Evolutionary conservation across 2,888 invertebrate genomes (phyloP).

Genomic region (Isoperla grammatica): DNA sequence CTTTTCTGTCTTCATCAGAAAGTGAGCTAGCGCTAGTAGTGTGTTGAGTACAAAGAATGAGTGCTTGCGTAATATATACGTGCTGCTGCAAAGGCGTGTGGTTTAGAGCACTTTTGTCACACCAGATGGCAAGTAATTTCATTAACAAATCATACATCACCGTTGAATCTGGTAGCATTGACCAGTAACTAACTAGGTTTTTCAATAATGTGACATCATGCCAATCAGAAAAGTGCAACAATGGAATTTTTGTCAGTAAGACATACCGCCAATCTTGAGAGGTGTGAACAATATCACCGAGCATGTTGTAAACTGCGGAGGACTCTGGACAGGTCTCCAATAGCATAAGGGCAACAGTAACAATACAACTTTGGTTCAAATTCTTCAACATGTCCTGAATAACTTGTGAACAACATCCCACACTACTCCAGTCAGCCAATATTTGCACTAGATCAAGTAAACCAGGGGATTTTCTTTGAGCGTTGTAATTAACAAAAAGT

Average conservation of each 20-base stretch:
- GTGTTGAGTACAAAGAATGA: constrained; percentile 46
- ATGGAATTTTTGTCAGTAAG: constrained; percentile 55
- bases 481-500: constrained; percentile 53
- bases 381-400: constrained; percentile 49
- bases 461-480: constrained; percentile 44
- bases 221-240: constrained; percentile 49
- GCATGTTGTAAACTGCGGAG: constrained; percentile 45
- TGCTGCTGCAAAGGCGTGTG: constrained; percentile 64
- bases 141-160: constrained; percentile 46
- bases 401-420: constrained; percentile 34
- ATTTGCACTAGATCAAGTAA: constrained; percentile 51
- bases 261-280: constrained; percentile 61
- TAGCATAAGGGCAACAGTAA: constrained; percentile 51
- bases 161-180: constrained; percentile 39
- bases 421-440: constrained; percentile 49
- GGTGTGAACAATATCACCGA: constrained; percentile 49
- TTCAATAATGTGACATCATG: constrained; percentile 49
- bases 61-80: constrained; percentile 60
- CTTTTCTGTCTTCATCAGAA: constrained; percentile 31
- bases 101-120: constrained; percentile 56
- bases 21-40: no score
- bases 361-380: constrained; percentile 55
- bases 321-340: constrained; percentile 46
- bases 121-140: constrained; percentile 61
- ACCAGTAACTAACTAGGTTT: constrained; percentile 58